Percentiles rank a stretch among this genome's conserved stretches.
Conservation (phyloP, 2,888 invertebrate genomes). For the Anodontia alba region DNA sequence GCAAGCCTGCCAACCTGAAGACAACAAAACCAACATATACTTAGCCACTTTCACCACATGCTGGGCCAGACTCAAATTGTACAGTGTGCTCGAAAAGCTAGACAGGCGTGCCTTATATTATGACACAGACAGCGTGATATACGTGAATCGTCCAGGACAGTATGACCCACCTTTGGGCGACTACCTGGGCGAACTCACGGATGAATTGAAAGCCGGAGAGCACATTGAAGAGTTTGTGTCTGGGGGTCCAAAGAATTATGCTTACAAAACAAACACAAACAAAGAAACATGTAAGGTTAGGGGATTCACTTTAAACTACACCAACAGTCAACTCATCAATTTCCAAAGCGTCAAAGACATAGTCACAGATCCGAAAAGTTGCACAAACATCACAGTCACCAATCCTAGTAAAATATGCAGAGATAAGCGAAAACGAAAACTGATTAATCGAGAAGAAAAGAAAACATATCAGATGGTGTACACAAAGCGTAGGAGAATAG, state of each 20-base stretch:
- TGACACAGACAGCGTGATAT: constrained; percentile 41
- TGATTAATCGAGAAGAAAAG: constrained; percentile 89
- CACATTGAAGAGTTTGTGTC: constrained; percentile 66
- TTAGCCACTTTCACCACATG: constrained; percentile 49
- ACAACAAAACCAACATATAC: constrained; percentile 43
- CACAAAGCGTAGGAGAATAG: constrained; percentile 46
- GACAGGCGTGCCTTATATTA: constrained; percentile 37
- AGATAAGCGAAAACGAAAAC: constrained; percentile 88
- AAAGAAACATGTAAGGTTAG: constrained; percentile 64
- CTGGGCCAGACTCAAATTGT: constrained; percentile 49
- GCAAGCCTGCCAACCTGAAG: constrained; percentile 37
- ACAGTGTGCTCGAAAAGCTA: constrained; percentile 40
- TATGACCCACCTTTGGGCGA: constrained; percentile 70
- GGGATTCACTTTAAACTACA: constrained; percentile 69
- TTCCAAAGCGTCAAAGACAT: constrained; percentile 30
- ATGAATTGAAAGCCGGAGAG: constrained; percentile 76
- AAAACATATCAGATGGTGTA: constrained; percentile 57
- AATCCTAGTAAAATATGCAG: constrained; percentile 57
- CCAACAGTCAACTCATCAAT: constrained; percentile 40
- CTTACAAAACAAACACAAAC: constrained; percentile 61
- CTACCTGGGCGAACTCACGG: constrained; percentile 80
- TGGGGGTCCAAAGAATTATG: constrained; percentile 82
- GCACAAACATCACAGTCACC: constrained; percentile 22
- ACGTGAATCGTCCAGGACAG: constrained; percentile 18
- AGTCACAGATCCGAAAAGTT: constrained; percentile 20